Evolutionary conservation across 1,140 invertebrate genomes (phyloP).

Genomic region (Anagrus nilaparvatae): DNA sequence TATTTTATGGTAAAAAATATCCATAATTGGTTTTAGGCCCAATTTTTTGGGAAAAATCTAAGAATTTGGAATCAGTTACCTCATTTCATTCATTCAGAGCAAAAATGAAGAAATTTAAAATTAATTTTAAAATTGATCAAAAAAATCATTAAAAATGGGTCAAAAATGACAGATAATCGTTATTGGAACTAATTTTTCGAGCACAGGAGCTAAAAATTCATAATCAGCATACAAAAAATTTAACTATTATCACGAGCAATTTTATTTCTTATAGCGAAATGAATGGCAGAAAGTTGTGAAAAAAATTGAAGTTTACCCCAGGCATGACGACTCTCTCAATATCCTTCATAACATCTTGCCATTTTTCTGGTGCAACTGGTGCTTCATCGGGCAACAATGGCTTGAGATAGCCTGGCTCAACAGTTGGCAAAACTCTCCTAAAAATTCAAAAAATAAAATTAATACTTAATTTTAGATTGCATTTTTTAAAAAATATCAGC

Average conservation of each 20-base stretch:
- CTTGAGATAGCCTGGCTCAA: slow-evolving; percentile 75
- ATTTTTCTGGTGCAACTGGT: slow-evolving; percentile 71
- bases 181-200: neutral
- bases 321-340: slow-evolving; percentile 94
- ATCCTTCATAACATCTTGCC: slow-evolving; percentile 83
- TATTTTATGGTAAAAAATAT: too few species aligned
- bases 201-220: too few species aligned
- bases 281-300: neutral
- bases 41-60: too few species aligned
- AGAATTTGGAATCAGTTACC: too few species aligned
- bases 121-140: too few species aligned
- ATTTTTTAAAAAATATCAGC: neutral
- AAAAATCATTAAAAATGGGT: too few species aligned
- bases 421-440: slow-evolving; percentile 69
- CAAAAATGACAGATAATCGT: too few species aligned
- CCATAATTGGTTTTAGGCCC: too few species aligned
- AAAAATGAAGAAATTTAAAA: too few species aligned
- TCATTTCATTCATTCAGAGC: too few species aligned
- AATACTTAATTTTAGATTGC: too few species aligned
- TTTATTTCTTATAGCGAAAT: neutral
- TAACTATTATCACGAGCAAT: neutral
- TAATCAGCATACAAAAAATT: neutral
- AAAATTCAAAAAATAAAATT: slow-evolving; percentile 32
- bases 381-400: slow-evolving; percentile 73
- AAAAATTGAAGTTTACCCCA: slow-evolving; percentile 57